These are phyloP conservation scores for Thamnophis elegans DNA, from an alignment of 2,797 vertebrate species.

Conservation along the genomic window DNA sequence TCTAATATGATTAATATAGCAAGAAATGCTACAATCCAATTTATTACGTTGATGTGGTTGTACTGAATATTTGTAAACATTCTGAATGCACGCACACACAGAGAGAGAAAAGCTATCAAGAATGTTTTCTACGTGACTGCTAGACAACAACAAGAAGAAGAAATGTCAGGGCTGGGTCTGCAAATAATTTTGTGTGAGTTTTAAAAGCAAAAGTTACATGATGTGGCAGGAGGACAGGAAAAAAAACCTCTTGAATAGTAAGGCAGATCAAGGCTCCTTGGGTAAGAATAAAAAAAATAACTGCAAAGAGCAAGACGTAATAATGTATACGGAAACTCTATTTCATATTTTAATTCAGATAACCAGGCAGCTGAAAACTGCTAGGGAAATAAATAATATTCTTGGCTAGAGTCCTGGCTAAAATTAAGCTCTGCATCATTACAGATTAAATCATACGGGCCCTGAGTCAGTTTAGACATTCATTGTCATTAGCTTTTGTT, in stretches of 20 bases:
- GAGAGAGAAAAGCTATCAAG: neutral
- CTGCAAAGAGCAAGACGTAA: neutral
- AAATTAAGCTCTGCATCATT: neutral
- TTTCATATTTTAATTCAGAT: neutral
- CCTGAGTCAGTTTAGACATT: neutral
- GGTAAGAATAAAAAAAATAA: neutral
- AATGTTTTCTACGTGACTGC: neutral
- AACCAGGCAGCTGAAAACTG: neutral
- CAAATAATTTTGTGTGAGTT: neutral
- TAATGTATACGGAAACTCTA: neutral
- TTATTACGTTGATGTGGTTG: neutral
- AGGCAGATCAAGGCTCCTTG: neutral
- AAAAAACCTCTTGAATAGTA: neutral
- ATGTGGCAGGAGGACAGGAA: neutral
- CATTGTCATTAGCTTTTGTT: accelerated
- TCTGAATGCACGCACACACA: neutral
- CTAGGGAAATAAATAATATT: neutral
- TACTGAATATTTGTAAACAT: neutral
- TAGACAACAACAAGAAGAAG: neutral
- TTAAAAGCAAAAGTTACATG: neutral
- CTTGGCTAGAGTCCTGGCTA: neutral
- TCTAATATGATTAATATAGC: neutral
- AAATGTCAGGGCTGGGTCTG: neutral
- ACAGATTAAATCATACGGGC: neutral
- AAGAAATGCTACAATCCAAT: neutral